phyloP scores from a whole-genome alignment of 2,113 vertebrate genomes.

The Eudyptes chrysolophus region DNA sequence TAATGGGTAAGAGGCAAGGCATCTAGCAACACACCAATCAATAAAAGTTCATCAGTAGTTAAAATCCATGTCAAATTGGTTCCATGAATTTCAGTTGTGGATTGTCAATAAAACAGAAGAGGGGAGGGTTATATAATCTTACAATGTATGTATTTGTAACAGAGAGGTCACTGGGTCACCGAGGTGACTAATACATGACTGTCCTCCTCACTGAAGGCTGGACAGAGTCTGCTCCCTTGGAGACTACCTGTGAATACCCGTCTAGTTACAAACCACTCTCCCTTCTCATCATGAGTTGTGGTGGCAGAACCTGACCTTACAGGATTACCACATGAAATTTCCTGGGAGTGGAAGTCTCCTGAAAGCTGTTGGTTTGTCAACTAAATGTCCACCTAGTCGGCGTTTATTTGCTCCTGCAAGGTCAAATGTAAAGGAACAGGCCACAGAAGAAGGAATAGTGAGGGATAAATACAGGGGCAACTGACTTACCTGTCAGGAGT shows the following conservation, averaged over 20 bases:
- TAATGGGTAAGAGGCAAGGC: constrained; percentile 34
- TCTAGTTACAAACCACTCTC: not conserved
- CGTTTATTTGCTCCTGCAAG: not conserved
- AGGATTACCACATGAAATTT: not conserved
- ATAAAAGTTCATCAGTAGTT: constrained; percentile 41
- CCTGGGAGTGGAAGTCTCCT: not conserved
- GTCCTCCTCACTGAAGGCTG: not conserved
- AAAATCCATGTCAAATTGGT: constrained; percentile 35
- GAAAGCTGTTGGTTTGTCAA: constrained; percentile 10
- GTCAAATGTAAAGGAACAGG: not conserved
- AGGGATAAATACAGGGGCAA: not conserved
- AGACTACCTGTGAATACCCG: not conserved
- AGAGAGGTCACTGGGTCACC: not conserved
- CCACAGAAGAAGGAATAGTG: not conserved
- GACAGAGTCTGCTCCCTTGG: not conserved
- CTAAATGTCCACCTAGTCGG: not conserved
- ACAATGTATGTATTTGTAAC: not conserved
- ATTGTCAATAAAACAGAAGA: not conserved
- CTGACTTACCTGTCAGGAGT: constrained; percentile 53
- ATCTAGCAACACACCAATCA: constrained; percentile 15
- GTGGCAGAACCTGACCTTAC: not conserved
- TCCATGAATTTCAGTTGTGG: constrained; percentile 22
- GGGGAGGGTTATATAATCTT: not conserved
- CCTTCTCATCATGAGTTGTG: not conserved
- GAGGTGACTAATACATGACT: not conserved